Base-by-base conservation (phyloP, 2,888 invertebrate genomes). In the Polietes domitor region DNA sequence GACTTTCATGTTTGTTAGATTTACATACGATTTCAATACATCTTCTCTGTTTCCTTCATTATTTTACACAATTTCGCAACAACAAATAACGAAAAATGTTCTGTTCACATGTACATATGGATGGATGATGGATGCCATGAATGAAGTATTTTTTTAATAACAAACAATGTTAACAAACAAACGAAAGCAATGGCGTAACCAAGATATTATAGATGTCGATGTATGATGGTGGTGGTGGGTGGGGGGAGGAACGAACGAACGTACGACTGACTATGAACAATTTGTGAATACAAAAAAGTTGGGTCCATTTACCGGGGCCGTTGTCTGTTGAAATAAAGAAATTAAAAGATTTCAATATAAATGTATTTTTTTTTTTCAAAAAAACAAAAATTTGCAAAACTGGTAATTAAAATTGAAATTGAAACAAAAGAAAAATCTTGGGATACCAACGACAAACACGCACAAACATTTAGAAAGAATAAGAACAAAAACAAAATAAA, bases 291-390 rank as follows among this genome's bases (percentile, higher is more conserved):
- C 74, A 80, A 77, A 77, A 74, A 24, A 21, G 71, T 77, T 70
- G 68, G 87, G 90, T 91, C 92, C 90, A 90, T 89, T 91, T 91
- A 91, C 89, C 91, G 92, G 90, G 91, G 91, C 91, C 91, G 88
- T 91, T 92, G 91, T 90, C 91, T 91, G 90, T 90, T 86, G 86
- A 87, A 85, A 87, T 83, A 83, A 84, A 89, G 82, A 80, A 77
- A 85, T 68, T 83, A 83, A 79, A 77, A 71, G 26, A 77, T 74
- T 83, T 73, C 47, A 80, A 75, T 28, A 77, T 73, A 77, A 73
- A 82, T 73, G 26, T 43, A 7, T n/a, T 58, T n/a, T n/a, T n/a
- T n/a, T n/a, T n/a, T n/a, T 53, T 73, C 24, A 63, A 79, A 71
- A 76, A 75, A 72, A 58, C 41, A 19, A 47, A 73, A 83, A 78